phyloP scores from a whole-genome alignment of 30 jellyfish, hydroid and myxozoan genomes.

The Cassiopea xamachana region DNA sequence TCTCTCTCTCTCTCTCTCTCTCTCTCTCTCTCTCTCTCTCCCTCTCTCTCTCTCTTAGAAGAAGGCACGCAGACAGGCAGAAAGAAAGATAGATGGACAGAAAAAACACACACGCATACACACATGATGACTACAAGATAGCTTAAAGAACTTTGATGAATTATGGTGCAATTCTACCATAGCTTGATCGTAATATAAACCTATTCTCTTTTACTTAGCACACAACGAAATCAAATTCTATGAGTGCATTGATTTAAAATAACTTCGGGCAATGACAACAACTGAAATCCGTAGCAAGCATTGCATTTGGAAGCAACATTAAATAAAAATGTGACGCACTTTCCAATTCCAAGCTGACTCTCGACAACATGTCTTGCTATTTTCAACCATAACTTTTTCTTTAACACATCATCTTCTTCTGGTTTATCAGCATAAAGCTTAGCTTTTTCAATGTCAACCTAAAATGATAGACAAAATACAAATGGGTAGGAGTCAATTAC shows the following conservation, averaged over 20 bases:
- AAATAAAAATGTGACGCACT: slow-evolving; percentile 22
- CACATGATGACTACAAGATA: no score
- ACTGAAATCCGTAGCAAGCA: neutral
- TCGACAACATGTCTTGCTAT: slow-evolving; percentile 97
- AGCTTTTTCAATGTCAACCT: slow-evolving; percentile 95
- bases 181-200: no score
- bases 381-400: slow-evolving; percentile 90
- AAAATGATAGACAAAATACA: neutral
- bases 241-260: no score
- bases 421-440: slow-evolving; percentile 96
- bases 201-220: no score
- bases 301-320: neutral
- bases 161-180: no score
- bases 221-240: no score
- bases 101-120: no score
- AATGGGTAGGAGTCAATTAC: neutral
- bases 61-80: neutral
- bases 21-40: slow-evolving; percentile 16
- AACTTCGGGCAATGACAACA: neutral
- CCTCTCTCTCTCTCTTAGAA: neutral
- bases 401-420: slow-evolving; percentile 84
- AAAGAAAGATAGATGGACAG: no score
- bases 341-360: slow-evolving; percentile 85
- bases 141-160: no score
- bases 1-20: slow-evolving; percentile 16